Base-by-base conservation (phyloP, 2,797 vertebrate species). In the Phataginus tricuspis region DNA sequence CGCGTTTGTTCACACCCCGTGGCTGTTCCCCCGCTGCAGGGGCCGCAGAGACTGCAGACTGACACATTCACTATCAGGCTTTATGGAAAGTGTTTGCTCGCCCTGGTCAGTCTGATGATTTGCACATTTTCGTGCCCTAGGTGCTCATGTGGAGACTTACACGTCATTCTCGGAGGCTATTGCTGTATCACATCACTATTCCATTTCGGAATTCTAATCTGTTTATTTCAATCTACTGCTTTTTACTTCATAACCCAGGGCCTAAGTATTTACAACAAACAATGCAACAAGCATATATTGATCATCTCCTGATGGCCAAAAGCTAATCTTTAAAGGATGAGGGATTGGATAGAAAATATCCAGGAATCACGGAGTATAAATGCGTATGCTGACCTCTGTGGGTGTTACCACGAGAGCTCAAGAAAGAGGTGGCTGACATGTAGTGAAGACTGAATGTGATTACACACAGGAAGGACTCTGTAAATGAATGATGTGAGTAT, bases 191-290 rank as follows among this genome's bases (percentile, higher is more conserved):
- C 75, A 12, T 85, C 51, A 68, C 25, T 29, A 63, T 12, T 39
- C 29, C 55, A 80, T 12, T 39, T 3, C 57, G 90, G 94, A 92
- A 69, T n/a, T 90, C 79, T 61, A 18, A 25, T 42, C 74, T 93
- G 59, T 96, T 91, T 31, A 42, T 96, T 77, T 45, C 86, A 97
- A 97, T 11, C 83, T n/a, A 51, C 93, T 9, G 31, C 53, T 95
- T 90, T 77, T 90, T 77, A 86, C 59, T 87, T n/a, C 78, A 45
- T 23, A n/a, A 63, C 19, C 39, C 34, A 90, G 21, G 63, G 25
- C 34, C 45, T 49, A 7, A 5, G 14, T 42, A 89, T 82, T 78
- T 90, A 45, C 11, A 83, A 15, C 39, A 78, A 8, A 25, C 79
- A 53, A 45, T 80, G 5, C 45, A n/a, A 31, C 53, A 66, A 71